Evolutionary conservation across 2,888 invertebrate genomes (phyloP), one percentile per base, ranked within the genome.

Genomic region (Achlya flavicornis): DNA sequence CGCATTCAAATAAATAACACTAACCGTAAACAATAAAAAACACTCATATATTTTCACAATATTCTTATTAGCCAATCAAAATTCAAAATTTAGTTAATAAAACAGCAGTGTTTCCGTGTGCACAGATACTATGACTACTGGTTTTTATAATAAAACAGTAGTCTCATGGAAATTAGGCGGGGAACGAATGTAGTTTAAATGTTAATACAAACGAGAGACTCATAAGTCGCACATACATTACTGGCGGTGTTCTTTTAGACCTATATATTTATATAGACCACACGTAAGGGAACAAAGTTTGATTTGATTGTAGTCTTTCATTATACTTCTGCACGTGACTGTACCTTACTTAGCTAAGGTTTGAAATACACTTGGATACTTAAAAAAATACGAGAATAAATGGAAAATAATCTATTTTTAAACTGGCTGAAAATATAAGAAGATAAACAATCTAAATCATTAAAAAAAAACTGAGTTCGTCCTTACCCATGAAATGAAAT

Each of bases 201-300:
- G 81, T 70, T 78, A 86, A 87, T 86, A 68, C 69, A 63, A 71
- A 70, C 70, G 70, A 59, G 74, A 77, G 76, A 78, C 75, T 78
- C 74, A 72, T 70, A 72, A 70, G 78, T 88, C 87, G 72, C 87
- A 86, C 85, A 86, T 88, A 84, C 77, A 84, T 88, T 85, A 84
- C 59, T n/a, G 66, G 78, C 85, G 86, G 85, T 69, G 57, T 66
- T 72, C 77, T 81, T 86, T 84, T 77, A 77, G 70, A 63, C 65
- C 68, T 64, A 60, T 65, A 57, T 72, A 67, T 62, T 66, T 65
- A 62, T 67, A 69, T 60, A 68, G 67, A 58, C 68, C 61, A 26
- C 19, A 65, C 64, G 62, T 16, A n/a, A 48, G 4, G 53, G 12
- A 63, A 57, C 41, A 7, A 38, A 38, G 61, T 66, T 46, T 57